phyloP scores from a whole-genome alignment of 2,113 vertebrate species.

The Aegotheles bennettii region DNA sequence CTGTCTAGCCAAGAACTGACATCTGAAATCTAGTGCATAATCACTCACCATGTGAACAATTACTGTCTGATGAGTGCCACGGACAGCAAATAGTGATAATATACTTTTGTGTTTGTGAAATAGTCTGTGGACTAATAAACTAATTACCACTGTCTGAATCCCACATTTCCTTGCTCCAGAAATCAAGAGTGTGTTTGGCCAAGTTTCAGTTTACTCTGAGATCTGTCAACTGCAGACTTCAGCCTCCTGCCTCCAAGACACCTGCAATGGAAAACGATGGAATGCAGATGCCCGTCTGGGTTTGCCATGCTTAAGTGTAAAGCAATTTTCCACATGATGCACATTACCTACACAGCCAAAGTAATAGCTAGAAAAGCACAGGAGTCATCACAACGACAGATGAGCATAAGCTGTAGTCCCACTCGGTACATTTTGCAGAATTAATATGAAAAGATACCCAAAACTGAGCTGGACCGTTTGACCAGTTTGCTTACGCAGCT shows the following conservation, averaged over 20 bases:
- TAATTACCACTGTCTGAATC: slow-evolving; percentile 26
- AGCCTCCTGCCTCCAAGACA: neutral
- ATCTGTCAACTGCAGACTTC: neutral
- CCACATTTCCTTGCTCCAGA: slow-evolving; percentile 17
- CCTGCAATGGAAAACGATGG: neutral
- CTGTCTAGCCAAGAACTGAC: neutral
- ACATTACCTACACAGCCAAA: neutral
- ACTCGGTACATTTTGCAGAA: neutral
- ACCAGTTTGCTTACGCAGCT: neutral
- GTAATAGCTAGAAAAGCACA: neutral
- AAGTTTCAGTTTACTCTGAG: neutral
- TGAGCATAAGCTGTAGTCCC: neutral
- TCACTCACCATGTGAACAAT: neutral
- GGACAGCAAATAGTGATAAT: neutral
- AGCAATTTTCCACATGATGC: neutral
- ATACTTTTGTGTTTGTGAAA: slow-evolving; percentile 47
- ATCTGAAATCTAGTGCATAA: neutral
- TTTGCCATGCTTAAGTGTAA: neutral
- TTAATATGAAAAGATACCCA: neutral
- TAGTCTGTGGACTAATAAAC: slow-evolving; percentile 35
- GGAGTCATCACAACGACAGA: neutral
- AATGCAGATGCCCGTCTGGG: neutral
- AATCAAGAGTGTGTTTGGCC: neutral
- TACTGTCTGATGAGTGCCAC: neutral
- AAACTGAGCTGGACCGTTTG: neutral